Conservation (phyloP, 2,888 invertebrate genomes). For the Halocaridina rubra region DNA sequence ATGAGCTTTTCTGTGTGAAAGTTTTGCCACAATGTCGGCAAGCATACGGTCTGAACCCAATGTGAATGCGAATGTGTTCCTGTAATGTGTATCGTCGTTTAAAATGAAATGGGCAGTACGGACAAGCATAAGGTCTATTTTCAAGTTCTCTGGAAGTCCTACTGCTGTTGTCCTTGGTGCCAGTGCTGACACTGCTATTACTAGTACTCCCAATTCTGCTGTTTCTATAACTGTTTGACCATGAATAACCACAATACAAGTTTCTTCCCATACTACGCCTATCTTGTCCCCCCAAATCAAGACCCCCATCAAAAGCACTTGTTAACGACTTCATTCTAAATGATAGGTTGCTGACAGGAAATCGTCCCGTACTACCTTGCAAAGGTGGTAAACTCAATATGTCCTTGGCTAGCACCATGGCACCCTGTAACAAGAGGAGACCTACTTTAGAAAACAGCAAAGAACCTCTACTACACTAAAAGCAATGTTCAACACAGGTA, state of each 20-base stretch:
- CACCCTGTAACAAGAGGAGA: conserved; percentile 59
- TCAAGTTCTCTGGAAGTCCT: not conserved
- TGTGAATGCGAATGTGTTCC: conserved; percentile 56
- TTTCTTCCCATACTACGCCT: not conserved
- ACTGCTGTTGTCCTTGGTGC: not conserved
- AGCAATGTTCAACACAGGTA: too few relatives aligned
- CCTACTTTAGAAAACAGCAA: conserved; percentile 49
- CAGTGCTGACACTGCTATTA: not conserved
- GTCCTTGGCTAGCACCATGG: conserved; percentile 52
- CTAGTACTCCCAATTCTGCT: too few relatives aligned
- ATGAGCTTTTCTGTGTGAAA: conserved; percentile 58
- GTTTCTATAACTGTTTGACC: not conserved
- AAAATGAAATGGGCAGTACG: conserved; percentile 51
- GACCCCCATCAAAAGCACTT: conserved; percentile 16
- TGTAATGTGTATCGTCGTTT: conserved; percentile 56
- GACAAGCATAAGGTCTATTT: conserved; percentile 51
- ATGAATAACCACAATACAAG: not conserved
- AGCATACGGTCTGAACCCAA: conserved; percentile 50
- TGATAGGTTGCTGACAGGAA: conserved; percentile 42
- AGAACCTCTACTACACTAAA: not conserved
- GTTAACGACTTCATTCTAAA: conserved; percentile 46
- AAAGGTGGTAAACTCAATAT: conserved; percentile 46
- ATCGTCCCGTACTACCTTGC: conserved; percentile 49
- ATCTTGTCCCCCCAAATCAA: not conserved
- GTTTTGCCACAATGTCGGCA: conserved; percentile 53